Percentiles rank a stretch among this genome's conserved stretches.
Conservation (phyloP, 1,140 invertebrate species). For the Lucilia sericata region DNA sequence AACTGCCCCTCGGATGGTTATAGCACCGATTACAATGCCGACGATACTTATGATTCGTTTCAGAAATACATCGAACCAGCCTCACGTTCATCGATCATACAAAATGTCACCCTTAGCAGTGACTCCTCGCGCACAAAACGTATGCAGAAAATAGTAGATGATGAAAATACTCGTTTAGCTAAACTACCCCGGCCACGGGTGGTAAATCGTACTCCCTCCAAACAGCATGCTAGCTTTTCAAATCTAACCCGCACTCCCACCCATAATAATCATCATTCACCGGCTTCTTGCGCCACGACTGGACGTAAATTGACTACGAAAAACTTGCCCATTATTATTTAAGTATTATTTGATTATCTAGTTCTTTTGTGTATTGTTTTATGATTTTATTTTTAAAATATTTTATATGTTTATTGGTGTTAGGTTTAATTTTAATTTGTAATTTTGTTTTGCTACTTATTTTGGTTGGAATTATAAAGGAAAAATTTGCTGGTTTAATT, state of each 20-base stretch:
- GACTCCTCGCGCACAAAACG: slow-evolving; percentile 28
- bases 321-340: slow-evolving; percentile 50
- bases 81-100: slow-evolving; percentile 56
- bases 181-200: slow-evolving; percentile 44
- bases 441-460: neutral
- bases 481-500: too few relatives aligned
- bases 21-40: slow-evolving; percentile 48
- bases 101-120: slow-evolving; percentile 39
- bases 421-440: neutral
- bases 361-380: neutral
- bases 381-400: neutral
- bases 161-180: slow-evolving; percentile 25
- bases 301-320: slow-evolving; percentile 48
- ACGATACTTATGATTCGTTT: slow-evolving; percentile 54
- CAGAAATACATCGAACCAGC: slow-evolving; percentile 56
- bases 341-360: neutral
- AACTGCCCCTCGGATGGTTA: slow-evolving; percentile 38
- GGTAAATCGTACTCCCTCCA: slow-evolving; percentile 37
- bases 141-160: neutral
- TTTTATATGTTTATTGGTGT: neutral
- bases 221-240: neutral
- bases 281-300: neutral
- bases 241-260: neutral
- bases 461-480: too few relatives aligned
- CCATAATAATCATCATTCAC: slow-evolving; percentile 4